Evolutionary conservation across 2,797 vertebrate genomes (phyloP).

Genomic region (Scleropages formosus): DNA sequence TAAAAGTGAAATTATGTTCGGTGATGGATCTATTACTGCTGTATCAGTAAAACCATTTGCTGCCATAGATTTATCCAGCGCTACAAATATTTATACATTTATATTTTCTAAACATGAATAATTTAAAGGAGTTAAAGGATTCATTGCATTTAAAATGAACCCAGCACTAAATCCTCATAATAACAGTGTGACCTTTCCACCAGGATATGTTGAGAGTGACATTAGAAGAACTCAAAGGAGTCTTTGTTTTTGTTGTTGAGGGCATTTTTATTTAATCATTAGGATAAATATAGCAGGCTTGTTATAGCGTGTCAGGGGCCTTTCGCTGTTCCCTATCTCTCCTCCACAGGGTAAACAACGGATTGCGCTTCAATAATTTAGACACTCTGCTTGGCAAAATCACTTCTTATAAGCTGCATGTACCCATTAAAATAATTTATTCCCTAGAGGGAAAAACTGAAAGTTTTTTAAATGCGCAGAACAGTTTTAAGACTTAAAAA

Average conservation of each 20-base stretch:
- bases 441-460: not conserved
- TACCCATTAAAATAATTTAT: conserved; percentile 18
- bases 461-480: conserved; percentile 9
- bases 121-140: not conserved
- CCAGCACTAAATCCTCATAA: not conserved
- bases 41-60: not conserved
- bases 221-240: conserved; percentile 11
- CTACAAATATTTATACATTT: conserved; percentile 40
- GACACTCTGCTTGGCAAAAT: conserved; percentile 16
- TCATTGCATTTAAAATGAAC: conserved; percentile 1
- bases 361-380: conserved; percentile 18
- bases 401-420: conserved; percentile 14
- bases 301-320: not conserved
- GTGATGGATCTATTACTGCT: not conserved
- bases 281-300: conserved; percentile 10
- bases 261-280: conserved; percentile 19
- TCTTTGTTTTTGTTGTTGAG: not conserved
- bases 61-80: conserved; percentile 32
- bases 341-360: not conserved
- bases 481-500: conserved; percentile 4
- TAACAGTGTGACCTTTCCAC: conserved; percentile 11
- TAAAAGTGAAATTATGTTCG: not conserved
- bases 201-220: conserved; percentile 14
- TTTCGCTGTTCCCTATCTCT: not conserved
- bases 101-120: conserved; percentile 47